Evolutionary conservation across 2,888 invertebrate species (phyloP).

Genomic region (Lumbricus terrestris): DNA sequence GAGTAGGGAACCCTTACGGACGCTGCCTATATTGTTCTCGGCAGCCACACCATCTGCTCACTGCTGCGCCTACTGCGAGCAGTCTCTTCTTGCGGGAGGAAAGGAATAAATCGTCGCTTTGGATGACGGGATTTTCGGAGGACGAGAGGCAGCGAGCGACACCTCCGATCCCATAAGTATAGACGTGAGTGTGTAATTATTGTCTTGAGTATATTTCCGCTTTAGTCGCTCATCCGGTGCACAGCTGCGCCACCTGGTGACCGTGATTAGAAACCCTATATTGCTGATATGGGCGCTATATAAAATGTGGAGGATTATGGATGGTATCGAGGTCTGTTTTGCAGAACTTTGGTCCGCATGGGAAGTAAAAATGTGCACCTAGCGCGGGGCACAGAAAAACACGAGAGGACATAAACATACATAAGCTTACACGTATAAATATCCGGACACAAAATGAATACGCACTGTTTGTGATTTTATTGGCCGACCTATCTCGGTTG

Average conservation of each 20-base stretch:
- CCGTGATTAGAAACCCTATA: background rate
- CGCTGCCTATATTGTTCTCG: background rate
- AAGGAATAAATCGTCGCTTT: background rate
- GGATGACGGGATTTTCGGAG: constrained; percentile 3
- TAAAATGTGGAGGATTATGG: background rate
- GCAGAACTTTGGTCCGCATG: background rate
- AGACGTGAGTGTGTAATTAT: background rate
- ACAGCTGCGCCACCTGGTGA: background rate
- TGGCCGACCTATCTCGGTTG: too few relatives aligned
- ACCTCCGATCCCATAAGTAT: background rate
- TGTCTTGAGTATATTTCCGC: background rate
- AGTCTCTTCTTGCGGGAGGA: background rate
- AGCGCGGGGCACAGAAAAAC: background rate
- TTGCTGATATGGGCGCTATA: background rate
- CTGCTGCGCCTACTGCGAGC: too few relatives aligned
- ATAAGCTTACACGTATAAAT: background rate
- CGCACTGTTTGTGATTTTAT: too few relatives aligned
- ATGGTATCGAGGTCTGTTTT: background rate
- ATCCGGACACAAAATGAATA: too few relatives aligned
- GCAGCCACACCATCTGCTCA: too few relatives aligned
- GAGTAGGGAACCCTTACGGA: background rate
- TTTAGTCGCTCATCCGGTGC: background rate
- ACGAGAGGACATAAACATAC: background rate
- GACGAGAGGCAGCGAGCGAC: background rate
- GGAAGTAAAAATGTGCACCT: background rate